phyloP scores from a whole-genome alignment of 2,113 vertebrate genomes.

The Ifrita kowaldi region DNA sequence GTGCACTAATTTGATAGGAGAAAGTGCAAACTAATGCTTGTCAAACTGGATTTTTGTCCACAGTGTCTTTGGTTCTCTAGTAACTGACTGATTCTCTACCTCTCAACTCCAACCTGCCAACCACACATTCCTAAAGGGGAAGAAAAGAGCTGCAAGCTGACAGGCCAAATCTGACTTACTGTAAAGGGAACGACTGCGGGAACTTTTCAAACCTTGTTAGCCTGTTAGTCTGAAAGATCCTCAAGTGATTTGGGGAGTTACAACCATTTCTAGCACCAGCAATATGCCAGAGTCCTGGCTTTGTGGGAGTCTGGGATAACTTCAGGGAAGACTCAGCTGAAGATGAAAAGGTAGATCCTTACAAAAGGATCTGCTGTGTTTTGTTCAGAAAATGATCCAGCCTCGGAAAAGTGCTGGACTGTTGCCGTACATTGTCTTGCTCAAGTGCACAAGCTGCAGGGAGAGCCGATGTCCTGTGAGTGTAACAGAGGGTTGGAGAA shows the following conservation, averaged over 20 bases:
- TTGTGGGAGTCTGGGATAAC: not conserved
- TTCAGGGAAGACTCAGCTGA: not conserved
- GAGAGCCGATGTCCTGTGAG: slow-evolving; percentile 12
- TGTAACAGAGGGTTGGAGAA: slow-evolving; percentile 11
- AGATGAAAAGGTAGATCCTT: not conserved
- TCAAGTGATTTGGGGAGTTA: not conserved
- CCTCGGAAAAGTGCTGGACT: slow-evolving; percentile 13
- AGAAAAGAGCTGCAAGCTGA: slow-evolving; percentile 1
- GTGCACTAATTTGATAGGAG: not conserved
- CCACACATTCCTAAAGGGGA: slow-evolving; percentile 2
- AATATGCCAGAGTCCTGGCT: not conserved
- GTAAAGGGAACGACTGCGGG: slow-evolving; percentile 23
- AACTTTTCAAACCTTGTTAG: not conserved
- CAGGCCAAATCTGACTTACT: slow-evolving; percentile 14
- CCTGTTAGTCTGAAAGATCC: not conserved
- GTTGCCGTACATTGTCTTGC: slow-evolving; percentile 15
- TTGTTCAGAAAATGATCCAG: not conserved
- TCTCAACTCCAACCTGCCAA: slow-evolving; percentile 15
- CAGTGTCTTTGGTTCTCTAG: slow-evolving; percentile 19
- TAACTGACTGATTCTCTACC: not conserved
- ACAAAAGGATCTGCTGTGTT: not conserved
- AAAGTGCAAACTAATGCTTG: not conserved
- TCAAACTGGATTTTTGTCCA: not conserved
- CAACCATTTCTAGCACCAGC: not conserved
- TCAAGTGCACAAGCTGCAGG: slow-evolving; percentile 33